Conservation (phyloP, 2,888 invertebrate genomes). For the Congeria kusceri region DNA sequence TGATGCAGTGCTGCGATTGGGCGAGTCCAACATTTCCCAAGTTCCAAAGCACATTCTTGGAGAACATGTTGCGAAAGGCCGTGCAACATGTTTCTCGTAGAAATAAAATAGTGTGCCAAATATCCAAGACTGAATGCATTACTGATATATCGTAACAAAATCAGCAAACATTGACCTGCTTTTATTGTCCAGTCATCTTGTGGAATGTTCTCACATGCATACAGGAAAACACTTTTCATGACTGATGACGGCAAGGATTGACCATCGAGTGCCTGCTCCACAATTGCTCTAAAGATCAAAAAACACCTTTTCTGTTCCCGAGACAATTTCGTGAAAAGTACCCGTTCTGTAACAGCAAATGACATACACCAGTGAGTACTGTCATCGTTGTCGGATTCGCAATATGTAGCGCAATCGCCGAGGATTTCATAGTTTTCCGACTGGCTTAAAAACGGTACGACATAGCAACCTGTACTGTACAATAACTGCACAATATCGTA, state of each 20-base stretch:
- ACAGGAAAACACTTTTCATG: slow-evolving; percentile 33
- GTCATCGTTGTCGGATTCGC: not conserved
- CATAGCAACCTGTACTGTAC: slow-evolving; percentile 19
- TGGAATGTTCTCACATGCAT: slow-evolving; percentile 40
- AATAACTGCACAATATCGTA: not conserved
- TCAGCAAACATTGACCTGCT: slow-evolving; percentile 34
- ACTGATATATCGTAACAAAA: slow-evolving; percentile 18
- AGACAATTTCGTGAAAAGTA: not conserved
- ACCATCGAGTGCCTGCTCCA: not conserved
- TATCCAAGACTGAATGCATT: not conserved
- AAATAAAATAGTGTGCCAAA: slow-evolving; percentile 44
- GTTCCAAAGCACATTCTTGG: too few relatives aligned
- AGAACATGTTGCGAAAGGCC: too few relatives aligned
- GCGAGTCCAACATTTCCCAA: too few relatives aligned
- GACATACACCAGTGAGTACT: slow-evolving; percentile 7
- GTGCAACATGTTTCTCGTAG: slow-evolving; percentile 25
- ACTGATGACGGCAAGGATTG: slow-evolving; percentile 3
- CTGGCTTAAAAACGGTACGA: slow-evolving; percentile 1
- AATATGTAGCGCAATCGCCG: not conserved
- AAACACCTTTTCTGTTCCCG: slow-evolving; percentile 9
- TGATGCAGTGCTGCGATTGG: too few relatives aligned
- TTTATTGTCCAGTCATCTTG: slow-evolving; percentile 12
- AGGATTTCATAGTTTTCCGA: slow-evolving; percentile 3
- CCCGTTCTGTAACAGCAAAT: slow-evolving; percentile 23
- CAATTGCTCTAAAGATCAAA: slow-evolving; percentile 13